These are phyloP conservation scores for Brevimyrus niger DNA, from an alignment of 2,113 vertebrate species.

Conservation along the genomic window DNA sequence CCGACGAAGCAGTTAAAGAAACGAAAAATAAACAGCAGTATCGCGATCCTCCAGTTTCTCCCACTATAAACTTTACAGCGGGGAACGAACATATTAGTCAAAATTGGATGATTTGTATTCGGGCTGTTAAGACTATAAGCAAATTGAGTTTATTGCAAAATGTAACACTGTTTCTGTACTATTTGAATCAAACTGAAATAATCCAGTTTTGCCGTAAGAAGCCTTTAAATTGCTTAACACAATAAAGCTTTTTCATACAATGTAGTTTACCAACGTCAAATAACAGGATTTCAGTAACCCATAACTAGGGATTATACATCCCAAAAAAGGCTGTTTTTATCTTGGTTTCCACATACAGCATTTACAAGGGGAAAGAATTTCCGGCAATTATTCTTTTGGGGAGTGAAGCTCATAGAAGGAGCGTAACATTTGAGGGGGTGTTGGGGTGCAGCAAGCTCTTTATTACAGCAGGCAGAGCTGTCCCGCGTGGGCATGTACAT, in stretches of 20 bases:
- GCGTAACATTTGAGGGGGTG: background rate
- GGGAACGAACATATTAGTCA: background rate
- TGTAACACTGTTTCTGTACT: background rate
- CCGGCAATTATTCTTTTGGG: background rate
- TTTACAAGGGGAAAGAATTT: background rate
- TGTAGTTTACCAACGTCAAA: background rate
- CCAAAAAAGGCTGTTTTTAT: background rate
- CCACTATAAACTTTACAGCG: background rate
- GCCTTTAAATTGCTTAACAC: background rate
- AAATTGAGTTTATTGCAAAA: background rate
- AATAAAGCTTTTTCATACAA: background rate
- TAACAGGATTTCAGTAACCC: background rate
- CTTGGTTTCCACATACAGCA: background rate
- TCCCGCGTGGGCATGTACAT: background rate
- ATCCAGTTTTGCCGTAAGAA: background rate
- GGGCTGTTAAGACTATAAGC: background rate
- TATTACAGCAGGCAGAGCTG: background rate
- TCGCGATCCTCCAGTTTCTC: background rate
- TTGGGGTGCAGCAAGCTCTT: background rate
- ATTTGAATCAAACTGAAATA: background rate
- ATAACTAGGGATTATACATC: background rate
- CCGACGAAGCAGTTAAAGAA: background rate
- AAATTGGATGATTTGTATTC: background rate
- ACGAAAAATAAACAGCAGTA: background rate
- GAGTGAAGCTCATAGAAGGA: background rate